Percentiles rank a stretch among this genome's conserved stretches.
These are phyloP conservation scores for Amphipoea oculea DNA, from an alignment of 2,888 invertebrate species.

Conservation along the genomic window DNA sequence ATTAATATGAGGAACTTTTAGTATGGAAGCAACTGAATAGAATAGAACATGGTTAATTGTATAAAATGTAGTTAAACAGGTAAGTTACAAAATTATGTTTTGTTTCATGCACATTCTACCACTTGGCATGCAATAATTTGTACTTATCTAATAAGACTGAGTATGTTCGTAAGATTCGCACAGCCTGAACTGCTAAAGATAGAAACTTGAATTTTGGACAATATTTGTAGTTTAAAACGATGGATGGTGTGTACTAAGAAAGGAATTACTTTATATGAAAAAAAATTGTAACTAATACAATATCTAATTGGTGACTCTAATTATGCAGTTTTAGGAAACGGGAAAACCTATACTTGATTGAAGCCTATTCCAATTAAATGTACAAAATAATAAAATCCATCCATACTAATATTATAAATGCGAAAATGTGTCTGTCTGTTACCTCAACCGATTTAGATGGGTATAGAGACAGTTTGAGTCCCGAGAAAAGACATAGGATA, in stretches of 20 bases:
- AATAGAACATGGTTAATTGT: background rate
- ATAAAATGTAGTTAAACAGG: background rate
- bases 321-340: background rate
- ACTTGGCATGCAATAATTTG: background rate
- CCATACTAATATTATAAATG: too few relatives aligned
- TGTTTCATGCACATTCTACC: background rate
- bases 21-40: background rate
- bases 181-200: background rate
- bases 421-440: too few relatives aligned
- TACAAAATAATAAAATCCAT: too few relatives aligned
- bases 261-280: too few relatives aligned
- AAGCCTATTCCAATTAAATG: background rate
- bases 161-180: too few relatives aligned
- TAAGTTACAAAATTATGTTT: background rate
- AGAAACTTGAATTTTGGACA: background rate
- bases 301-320: background rate
- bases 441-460: too few relatives aligned
- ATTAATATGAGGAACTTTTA: background rate
- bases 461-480: too few relatives aligned
- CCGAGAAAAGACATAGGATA: too few relatives aligned
- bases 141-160: background rate
- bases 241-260: too few relatives aligned
- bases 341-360: background rate
- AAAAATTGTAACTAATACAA: too few relatives aligned
- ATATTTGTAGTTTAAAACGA: too few relatives aligned